A percentile compares a stretch with the other conserved stretches of the same genome.
These are phyloP conservation scores for Panthera uncia DNA, from an alignment of 2,113 vertebrate species.

Conservation along the genomic window DNA sequence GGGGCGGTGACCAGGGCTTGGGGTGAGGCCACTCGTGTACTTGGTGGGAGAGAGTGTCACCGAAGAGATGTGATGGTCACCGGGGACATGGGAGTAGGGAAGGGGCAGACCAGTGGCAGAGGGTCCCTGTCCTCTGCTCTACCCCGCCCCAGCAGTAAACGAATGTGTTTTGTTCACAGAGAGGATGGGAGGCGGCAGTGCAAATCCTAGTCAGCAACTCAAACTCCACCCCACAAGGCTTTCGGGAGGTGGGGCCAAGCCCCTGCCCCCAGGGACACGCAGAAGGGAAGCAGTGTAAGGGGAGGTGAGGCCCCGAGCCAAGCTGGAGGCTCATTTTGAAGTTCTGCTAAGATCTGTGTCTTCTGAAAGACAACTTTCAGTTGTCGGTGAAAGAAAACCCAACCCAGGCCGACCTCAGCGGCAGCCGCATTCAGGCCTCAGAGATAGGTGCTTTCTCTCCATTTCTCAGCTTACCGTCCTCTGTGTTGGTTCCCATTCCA, in stretches of 20 bases:
- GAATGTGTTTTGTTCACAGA: not conserved
- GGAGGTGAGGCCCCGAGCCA: not conserved
- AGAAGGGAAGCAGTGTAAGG: too few relatives aligned
- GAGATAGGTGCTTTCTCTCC: not conserved
- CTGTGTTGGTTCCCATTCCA: not conserved
- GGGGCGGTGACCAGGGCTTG: not conserved
- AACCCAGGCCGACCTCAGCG: accelerated
- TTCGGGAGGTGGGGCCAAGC: not conserved
- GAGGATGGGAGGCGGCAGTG: not conserved
- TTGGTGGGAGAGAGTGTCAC: not conserved
- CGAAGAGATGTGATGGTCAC: too few relatives aligned
- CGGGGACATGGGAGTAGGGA: not conserved
- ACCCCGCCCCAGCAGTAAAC: not conserved
- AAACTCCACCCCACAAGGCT: not conserved
- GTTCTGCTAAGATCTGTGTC: not conserved
- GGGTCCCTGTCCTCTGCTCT: not conserved
- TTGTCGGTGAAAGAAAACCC: not conserved
- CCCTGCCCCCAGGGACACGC: accelerated
- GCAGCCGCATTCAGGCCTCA: not conserved
- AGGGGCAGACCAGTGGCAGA: accelerated
- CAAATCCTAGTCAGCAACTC: not conserved
- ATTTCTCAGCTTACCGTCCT: not conserved
- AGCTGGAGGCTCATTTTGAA: not conserved
- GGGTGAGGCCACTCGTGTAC: not conserved
- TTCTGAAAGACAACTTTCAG: too few relatives aligned